Percentiles rank a stretch among this genome's conserved stretches.
Evolutionary conservation across 2,113 vertebrate species (phyloP).

Genomic region (Anoplopoma fimbria): DNA sequence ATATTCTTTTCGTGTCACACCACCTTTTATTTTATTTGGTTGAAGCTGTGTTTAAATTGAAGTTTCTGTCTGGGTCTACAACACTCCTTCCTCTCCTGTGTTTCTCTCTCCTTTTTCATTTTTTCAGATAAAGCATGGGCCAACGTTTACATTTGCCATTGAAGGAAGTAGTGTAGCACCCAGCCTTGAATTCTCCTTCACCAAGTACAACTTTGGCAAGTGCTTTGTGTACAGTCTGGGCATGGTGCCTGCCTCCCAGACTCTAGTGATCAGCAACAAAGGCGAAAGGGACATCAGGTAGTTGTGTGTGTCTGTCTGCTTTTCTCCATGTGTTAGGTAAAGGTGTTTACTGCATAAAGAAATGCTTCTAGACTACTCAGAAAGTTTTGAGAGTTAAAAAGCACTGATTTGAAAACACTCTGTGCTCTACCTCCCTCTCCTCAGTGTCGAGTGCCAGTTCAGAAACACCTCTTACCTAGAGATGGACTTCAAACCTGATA

Average conservation of each 20-base stretch:
- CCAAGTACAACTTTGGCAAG: constrained; percentile 88
- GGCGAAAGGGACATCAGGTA: constrained; percentile 83
- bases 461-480: constrained; percentile 81
- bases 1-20: not conserved
- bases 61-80: not conserved
- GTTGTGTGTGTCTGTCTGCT: constrained; percentile 44
- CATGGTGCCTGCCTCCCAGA: constrained; percentile 81
- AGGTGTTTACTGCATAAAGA: not conserved
- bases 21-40: not conserved
- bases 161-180: constrained; percentile 79
- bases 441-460: constrained; percentile 88
- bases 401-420: not conserved
- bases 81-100: not conserved
- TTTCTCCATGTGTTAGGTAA: not conserved
- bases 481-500: constrained; percentile 74
- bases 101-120: constrained; percentile 1
- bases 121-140: constrained; percentile 86
- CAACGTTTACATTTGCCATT: constrained; percentile 80
- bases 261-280: constrained; percentile 86
- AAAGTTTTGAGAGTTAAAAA: not conserved
- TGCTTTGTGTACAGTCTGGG: constrained; percentile 85
- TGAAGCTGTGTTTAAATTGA: not conserved
- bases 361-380: not conserved
- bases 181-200: constrained; percentile 87
- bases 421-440: not conserved